Conservation (phyloP, 2,888 invertebrate species). For the Ellobium chinense region DNA sequence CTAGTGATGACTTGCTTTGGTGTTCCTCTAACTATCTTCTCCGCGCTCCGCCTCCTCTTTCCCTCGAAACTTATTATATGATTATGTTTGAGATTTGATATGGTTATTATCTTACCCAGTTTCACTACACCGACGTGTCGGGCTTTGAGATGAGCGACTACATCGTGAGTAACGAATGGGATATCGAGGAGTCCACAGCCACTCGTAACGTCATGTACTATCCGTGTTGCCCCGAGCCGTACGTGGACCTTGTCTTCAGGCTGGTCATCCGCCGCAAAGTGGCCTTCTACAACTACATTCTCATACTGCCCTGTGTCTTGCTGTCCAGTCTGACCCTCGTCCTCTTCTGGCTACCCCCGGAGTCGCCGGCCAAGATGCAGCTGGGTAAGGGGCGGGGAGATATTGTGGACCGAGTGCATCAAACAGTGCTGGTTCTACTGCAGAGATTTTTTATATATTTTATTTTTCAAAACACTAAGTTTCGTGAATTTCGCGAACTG, state of each 20-base stretch:
- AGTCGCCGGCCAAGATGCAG: slow-evolving; percentile 79
- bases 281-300: slow-evolving; percentile 78
- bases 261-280: slow-evolving; percentile 70
- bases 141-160: slow-evolving; percentile 75
- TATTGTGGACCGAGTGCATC: too few species aligned
- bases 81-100: too few species aligned
- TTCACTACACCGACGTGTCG: slow-evolving; percentile 41
- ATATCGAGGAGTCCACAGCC: slow-evolving; percentile 72
- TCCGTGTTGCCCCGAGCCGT: slow-evolving; percentile 76
- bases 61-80: too few species aligned
- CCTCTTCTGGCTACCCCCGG: slow-evolving; percentile 80
- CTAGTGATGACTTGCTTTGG: too few species aligned
- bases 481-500: too few species aligned
- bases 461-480: too few species aligned
- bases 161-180: slow-evolving; percentile 78
- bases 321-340: slow-evolving; percentile 78
- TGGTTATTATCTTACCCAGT: slow-evolving; percentile 10
- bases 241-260: slow-evolving; percentile 77
- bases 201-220: slow-evolving; percentile 73
- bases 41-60: too few species aligned
- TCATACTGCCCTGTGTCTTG: slow-evolving; percentile 79
- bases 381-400: slow-evolving; percentile 75
- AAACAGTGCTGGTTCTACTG: too few species aligned
- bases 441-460: too few species aligned
- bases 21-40: too few species aligned